Evolutionary conservation across 2,888 invertebrate species (phyloP), one percentile per base, ranked within the genome.

Genomic region (Copidosoma aretas): DNA sequence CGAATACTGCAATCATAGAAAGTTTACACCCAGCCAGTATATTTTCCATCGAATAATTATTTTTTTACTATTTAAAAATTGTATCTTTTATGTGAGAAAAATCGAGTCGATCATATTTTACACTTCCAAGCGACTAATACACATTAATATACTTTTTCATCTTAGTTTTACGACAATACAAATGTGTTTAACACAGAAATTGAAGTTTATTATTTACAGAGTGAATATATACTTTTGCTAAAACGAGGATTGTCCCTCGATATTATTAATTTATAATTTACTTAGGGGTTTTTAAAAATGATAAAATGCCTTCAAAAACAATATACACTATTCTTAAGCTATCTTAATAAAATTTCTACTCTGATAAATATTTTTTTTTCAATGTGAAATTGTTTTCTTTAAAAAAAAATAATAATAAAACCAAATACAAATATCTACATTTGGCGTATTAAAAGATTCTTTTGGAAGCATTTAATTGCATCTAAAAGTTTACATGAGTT

Each of bases 381-480:
- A 60, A 62, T 51, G 19, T 60, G 53, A 43, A 64, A 41, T 46
- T 15, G 24, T 53, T n/a, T 51, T 43, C n/a, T 49, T 57, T 39
- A 14, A 60, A 60, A 52, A 51, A 17, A 53, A 15, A 32, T 32
- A n/a, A n/a, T n/a, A n/a, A n/a, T 32, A 3, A 49, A 58, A 62
- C 14, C 43, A 46, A 46, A 56, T n/a, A 25, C 25, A 60, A 60
- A 53, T 14, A 63, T 25, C 54, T 60, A 51, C 41, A 58, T 70
- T 70, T 70, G 49, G 39, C 19, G 22, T 57, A 56, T 63, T 22
- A 67, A 57, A 57, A 22, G n/a, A 51, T 59, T 32, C 15, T 66
- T 68, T 66, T 60, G 68, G 63, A 70, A 66, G 68, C 64, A 66
- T 67, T 60, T 56, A 56, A 63, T 56, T 60, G 15, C 24, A 61